Evolutionary conservation across 2,888 invertebrate species (phyloP).

Genomic region (Xestoiulus laeticollis): DNA sequence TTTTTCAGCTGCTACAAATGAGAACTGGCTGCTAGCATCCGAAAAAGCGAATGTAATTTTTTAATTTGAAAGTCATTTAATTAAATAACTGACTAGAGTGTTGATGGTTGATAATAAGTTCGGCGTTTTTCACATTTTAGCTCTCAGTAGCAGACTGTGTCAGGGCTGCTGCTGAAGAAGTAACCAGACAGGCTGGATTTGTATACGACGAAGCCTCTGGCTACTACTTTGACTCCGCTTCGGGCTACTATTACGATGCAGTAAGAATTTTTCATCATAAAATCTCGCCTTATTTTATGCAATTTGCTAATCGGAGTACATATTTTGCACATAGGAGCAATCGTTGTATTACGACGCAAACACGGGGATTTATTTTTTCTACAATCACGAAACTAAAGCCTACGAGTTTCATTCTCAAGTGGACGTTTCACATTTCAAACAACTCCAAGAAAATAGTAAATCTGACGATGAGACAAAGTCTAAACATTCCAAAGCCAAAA

Average conservation of each 20-base stretch:
- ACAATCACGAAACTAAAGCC: conserved; percentile 77
- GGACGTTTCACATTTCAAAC: conserved; percentile 50
- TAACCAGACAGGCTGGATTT: conserved; percentile 66
- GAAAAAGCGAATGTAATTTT: conserved; percentile 52
- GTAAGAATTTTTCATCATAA: conserved; percentile 67
- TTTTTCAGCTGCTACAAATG: conserved; percentile 45
- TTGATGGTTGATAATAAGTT: background rate
- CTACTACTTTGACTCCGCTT: conserved; percentile 86
- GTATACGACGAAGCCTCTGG: conserved; percentile 87
- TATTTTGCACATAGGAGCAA: conserved; percentile 72
- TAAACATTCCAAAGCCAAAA: conserved; percentile 48
- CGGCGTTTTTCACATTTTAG: conserved; percentile 31
- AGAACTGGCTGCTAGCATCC: conserved; percentile 50
- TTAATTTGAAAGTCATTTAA: background rate
- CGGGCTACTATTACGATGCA: conserved; percentile 90
- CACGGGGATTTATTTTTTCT: conserved; percentile 83
- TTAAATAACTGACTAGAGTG: background rate
- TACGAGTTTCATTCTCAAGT: conserved; percentile 84
- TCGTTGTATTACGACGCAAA: conserved; percentile 89
- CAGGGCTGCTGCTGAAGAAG: conserved; percentile 57
- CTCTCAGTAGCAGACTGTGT: conserved; percentile 57
- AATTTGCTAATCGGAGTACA: background rate
- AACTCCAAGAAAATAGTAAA: background rate
- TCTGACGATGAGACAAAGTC: conserved; percentile 55
- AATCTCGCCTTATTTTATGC: background rate